Conservation (phyloP, 2,797 vertebrate genomes). For the Melanogrammus aeglefinus region DNA sequence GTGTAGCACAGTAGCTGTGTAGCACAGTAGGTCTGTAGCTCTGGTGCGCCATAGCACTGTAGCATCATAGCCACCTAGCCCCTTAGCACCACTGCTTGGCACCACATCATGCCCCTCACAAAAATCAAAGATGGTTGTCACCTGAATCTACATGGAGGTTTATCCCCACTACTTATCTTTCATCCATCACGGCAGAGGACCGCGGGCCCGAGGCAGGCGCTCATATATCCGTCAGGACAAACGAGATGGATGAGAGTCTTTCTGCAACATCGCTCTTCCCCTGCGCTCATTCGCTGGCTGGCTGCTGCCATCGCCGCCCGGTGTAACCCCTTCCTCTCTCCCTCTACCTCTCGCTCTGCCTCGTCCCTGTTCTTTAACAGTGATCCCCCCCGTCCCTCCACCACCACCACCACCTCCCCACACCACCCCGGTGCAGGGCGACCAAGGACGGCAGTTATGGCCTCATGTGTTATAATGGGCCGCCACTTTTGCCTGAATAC, state of each 20-base stretch:
- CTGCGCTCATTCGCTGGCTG: background rate
- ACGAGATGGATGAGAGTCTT: conserved; percentile 48
- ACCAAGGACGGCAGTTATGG: no score
- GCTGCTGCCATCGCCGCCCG: conserved; percentile 19
- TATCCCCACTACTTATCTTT: conserved; percentile 4
- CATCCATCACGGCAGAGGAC: conserved; percentile 16
- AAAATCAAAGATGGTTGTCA: conserved; percentile 18
- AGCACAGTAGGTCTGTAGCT: no score
- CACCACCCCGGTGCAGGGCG: no score
- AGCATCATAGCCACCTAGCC: background rate
- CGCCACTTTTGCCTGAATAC: no score
- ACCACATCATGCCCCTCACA: background rate
- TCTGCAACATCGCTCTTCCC: conserved; percentile 44
- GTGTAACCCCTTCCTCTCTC: no score
- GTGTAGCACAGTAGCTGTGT: no score
- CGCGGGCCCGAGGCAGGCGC: conserved; percentile 14
- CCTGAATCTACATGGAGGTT: conserved; percentile 46
- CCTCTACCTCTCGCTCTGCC: no score
- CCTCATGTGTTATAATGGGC: no score
- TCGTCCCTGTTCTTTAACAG: no score
- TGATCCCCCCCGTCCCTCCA: no score
- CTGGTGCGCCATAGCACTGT: no score
- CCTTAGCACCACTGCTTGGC: conserved; percentile 14
- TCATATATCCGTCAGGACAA: conserved; percentile 37
- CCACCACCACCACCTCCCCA: no score